A percentile compares a stretch with the other conserved stretches of the same genome.
These are phyloP conservation scores for Meiosimyza decipiens DNA, from an alignment of 2,888 invertebrate genomes.

Conservation along the genomic window DNA sequence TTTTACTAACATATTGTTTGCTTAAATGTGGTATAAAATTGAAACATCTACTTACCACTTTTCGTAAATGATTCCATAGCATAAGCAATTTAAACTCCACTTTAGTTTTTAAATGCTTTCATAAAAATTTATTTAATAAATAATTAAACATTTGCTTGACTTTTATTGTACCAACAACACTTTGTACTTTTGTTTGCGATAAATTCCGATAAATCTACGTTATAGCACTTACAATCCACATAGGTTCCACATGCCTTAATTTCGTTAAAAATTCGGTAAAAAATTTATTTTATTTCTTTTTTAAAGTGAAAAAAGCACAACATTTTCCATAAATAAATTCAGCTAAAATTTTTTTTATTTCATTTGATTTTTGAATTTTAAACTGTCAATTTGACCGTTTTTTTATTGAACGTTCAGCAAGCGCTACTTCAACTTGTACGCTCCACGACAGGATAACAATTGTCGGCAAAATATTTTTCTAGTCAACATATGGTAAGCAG, in stretches of 20 bases:
- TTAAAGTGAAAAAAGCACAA: too few species aligned
- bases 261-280: not conserved
- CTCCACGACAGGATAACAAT: slow-evolving; percentile 53
- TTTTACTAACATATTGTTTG: slow-evolving; percentile 14
- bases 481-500: slow-evolving; percentile 13
- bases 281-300: too few species aligned
- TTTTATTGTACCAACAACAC: not conserved
- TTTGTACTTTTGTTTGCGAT: slow-evolving; percentile 12
- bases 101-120: not conserved
- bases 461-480: slow-evolving; percentile 42
- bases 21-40: not conserved
- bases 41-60: slow-evolving; percentile 5
- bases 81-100: slow-evolving; percentile 8
- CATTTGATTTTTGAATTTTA: too few species aligned
- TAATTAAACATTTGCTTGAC: not conserved
- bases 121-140: too few species aligned
- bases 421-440: not conserved
- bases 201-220: not conserved
- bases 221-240: slow-evolving; percentile 10
- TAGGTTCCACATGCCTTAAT: slow-evolving; percentile 13
- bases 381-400: not conserved
- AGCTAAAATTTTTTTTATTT: too few species aligned
- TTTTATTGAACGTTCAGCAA: not conserved
- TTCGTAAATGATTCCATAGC: not conserved
- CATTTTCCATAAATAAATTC: too few species aligned